A percentile compares a stretch with the other conserved stretches of the same genome.
Conservation (phyloP, 1,140 invertebrate species). For the Hyles vespertilio region DNA sequence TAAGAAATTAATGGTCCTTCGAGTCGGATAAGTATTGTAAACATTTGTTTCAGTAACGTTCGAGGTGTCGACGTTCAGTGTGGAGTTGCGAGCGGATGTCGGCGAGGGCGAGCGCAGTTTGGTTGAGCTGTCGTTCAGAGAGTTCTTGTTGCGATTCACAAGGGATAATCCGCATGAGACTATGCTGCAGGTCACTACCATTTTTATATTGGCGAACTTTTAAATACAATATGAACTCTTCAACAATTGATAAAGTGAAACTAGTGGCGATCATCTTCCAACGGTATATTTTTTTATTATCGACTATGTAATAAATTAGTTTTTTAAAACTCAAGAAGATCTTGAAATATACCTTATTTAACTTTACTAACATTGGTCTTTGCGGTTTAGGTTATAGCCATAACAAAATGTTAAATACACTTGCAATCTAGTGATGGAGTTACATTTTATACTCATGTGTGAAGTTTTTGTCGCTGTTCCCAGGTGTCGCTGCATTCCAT, state of each 20-base stretch:
- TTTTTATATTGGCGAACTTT: too few relatives aligned
- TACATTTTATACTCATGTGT: background rate
- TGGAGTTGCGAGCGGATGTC: constrained; percentile 82
- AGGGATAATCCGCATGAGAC: constrained; percentile 81
- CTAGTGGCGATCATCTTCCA: too few relatives aligned
- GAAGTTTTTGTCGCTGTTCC: background rate
- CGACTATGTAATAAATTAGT: too few relatives aligned
- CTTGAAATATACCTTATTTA: too few relatives aligned
- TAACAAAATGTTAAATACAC: background rate
- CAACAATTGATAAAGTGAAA: too few relatives aligned
- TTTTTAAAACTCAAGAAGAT: too few relatives aligned
- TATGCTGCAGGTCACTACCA: constrained; percentile 77
- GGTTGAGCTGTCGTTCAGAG: constrained; percentile 88
- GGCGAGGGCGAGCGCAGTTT: constrained; percentile 81
- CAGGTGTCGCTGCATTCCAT: constrained; percentile 87
- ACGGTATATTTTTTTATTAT: too few relatives aligned
- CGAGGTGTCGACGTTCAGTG: constrained; percentile 82
- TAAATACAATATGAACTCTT: too few relatives aligned
- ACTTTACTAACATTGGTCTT: too few relatives aligned
- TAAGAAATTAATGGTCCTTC: too few relatives aligned
- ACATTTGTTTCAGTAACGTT: constrained; percentile 77
- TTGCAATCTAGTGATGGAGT: background rate
- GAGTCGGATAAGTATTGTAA: background rate
- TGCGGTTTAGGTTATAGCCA: too few relatives aligned
- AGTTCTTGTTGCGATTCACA: constrained; percentile 87